These are phyloP conservation scores for Thamnophis elegans DNA, from an alignment of 2,797 vertebrate species.

Conservation along the genomic window DNA sequence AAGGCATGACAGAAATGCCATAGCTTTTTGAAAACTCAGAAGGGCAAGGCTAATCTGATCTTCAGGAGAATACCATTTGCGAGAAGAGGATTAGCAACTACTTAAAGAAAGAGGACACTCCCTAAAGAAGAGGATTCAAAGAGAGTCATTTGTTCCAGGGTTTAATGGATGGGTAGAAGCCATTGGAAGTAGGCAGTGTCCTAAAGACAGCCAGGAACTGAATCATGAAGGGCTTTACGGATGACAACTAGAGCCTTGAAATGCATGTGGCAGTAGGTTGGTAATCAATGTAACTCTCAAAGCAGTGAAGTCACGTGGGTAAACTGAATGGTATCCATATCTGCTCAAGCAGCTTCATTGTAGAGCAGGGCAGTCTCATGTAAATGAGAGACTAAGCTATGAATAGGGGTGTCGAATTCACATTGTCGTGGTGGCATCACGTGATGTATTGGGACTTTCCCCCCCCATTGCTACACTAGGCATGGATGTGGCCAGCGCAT, in stretches of 20 bases:
- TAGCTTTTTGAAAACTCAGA: not conserved
- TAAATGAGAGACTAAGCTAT: not conserved
- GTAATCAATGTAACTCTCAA: not conserved
- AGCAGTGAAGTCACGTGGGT: not conserved
- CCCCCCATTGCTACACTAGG: no score
- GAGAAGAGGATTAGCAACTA: not conserved
- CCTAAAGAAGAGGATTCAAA: not conserved
- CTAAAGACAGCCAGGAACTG: not conserved
- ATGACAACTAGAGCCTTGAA: not conserved
- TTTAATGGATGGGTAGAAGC: not conserved
- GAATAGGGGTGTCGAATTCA: not conserved
- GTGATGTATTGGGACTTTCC: no score
- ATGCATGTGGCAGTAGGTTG: not conserved
- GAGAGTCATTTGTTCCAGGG: not conserved
- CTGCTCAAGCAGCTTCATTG: not conserved
- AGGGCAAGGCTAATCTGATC: not conserved
- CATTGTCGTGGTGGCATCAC: no score
- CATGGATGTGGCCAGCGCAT: no score
- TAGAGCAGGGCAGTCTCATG: not conserved
- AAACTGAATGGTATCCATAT: not conserved
- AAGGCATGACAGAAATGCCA: not conserved
- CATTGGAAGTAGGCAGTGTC: not conserved
- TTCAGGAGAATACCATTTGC: not conserved
- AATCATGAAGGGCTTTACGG: not conserved
- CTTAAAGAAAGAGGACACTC: not conserved